Evolutionary conservation across 53 echinoderm and acorn worm genomes (phyloP).

Genomic region (Paracentrotus lividus): DNA sequence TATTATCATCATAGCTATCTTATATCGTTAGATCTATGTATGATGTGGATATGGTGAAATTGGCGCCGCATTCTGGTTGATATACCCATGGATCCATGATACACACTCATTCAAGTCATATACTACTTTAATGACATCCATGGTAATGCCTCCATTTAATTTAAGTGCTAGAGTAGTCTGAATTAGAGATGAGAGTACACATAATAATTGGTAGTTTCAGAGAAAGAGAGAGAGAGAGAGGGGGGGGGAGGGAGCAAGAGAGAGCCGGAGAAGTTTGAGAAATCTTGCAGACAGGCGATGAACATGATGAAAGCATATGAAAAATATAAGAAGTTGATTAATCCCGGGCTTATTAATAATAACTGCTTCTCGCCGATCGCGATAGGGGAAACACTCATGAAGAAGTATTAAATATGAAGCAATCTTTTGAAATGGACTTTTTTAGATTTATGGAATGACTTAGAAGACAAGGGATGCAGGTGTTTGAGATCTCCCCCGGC

Average conservation of each 20-base stretch:
- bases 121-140: no score
- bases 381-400: slow-evolving; percentile 35
- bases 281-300: background rate
- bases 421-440: slow-evolving; percentile 25
- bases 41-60: background rate
- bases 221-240: background rate
- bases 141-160: no score
- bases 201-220: background rate
- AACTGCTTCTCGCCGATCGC: background rate
- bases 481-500: background rate
- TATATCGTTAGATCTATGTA: background rate
- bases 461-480: background rate
- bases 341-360: slow-evolving; percentile 24
- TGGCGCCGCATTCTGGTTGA: background rate
- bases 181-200: no score
- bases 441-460: background rate
- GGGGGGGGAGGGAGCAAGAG: background rate
- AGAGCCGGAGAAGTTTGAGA: background rate
- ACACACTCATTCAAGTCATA: no score
- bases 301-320: background rate
- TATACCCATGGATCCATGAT: no score
- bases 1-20: background rate
- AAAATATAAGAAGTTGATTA: background rate
- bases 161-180: no score
- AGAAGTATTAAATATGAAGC: background rate